These are phyloP conservation scores for Lepidonotus clava DNA, from an alignment of 2,888 invertebrate genomes.

Conservation along the genomic window DNA sequence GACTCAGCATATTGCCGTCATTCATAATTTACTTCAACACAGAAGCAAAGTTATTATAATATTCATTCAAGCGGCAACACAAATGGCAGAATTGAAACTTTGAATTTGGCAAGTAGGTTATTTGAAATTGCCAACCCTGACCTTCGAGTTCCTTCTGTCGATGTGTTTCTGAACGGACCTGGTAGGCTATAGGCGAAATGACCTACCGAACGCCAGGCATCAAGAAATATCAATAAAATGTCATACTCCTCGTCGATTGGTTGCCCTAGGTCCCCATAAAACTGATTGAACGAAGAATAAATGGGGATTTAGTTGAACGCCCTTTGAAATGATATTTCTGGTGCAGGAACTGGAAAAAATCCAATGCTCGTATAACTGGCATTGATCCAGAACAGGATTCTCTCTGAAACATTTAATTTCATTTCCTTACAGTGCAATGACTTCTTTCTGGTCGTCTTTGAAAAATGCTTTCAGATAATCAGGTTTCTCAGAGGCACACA, in stretches of 20 bases:
- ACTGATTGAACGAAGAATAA: slow-evolving; percentile 13
- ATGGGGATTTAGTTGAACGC: slow-evolving; percentile 24
- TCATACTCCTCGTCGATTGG: background rate
- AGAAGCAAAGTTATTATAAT: no score
- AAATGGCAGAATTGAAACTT: no score
- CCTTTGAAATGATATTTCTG: slow-evolving; percentile 11
- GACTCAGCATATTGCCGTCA: no score
- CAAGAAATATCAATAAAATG: slow-evolving; percentile 19
- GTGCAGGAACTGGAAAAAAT: background rate
- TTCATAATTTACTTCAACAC: no score
- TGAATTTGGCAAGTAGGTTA: no score
- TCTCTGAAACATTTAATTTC: background rate
- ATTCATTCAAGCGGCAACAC: no score
- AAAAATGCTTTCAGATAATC: no score
- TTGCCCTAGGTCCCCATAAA: background rate
- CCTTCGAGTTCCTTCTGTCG: no score
- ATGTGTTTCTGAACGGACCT: background rate
- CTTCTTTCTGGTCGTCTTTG: no score
- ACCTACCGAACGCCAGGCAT: background rate
- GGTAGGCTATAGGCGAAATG: background rate
- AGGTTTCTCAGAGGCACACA: no score
- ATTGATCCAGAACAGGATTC: background rate
- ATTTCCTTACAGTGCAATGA: no score
- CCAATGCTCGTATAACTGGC: background rate
- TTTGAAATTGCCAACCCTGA: no score